Conservation (phyloP, 1,140 invertebrate genomes). For the Lanistes nyassanus region DNA sequence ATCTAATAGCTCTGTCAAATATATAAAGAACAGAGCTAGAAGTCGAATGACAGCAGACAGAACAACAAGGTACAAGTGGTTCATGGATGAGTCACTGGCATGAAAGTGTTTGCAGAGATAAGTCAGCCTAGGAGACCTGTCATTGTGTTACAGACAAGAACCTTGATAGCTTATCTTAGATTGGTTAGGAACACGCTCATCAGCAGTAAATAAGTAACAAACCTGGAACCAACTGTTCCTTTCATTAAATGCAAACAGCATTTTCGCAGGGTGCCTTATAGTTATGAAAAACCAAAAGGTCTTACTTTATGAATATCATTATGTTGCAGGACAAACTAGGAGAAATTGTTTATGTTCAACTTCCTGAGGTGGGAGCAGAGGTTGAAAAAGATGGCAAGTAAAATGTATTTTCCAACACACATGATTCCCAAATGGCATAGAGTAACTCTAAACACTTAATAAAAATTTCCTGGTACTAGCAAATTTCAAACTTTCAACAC, state of each 20-base stretch:
- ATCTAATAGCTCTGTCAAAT: neutral
- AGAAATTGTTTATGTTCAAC: conserved; percentile 51
- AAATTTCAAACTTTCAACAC: neutral
- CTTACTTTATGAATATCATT: neutral
- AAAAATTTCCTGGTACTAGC: neutral
- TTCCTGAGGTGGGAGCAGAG: conserved; percentile 45
- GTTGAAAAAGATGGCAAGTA: conserved; percentile 43
- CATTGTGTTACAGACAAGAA: neutral
- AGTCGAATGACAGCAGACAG: neutral
- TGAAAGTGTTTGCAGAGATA: neutral
- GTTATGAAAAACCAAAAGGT: neutral
- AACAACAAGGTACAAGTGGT: neutral
- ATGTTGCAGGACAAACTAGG: conserved; percentile 48
- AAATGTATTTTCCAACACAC: neutral
- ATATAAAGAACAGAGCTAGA: neutral
- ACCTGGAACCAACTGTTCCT: neutral
- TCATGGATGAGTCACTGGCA: neutral
- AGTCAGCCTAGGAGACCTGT: neutral
- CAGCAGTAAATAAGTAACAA: neutral
- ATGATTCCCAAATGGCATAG: neutral
- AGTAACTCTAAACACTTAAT: neutral
- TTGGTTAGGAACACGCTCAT: neutral
- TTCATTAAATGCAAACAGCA: neutral
- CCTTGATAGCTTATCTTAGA: neutral
- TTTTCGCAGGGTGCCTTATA: neutral